Evolutionary conservation across 2,888 invertebrate genomes (phyloP), one percentile per base, ranked within the genome.

Genomic region (Dryocosmus kuriphilus): DNA sequence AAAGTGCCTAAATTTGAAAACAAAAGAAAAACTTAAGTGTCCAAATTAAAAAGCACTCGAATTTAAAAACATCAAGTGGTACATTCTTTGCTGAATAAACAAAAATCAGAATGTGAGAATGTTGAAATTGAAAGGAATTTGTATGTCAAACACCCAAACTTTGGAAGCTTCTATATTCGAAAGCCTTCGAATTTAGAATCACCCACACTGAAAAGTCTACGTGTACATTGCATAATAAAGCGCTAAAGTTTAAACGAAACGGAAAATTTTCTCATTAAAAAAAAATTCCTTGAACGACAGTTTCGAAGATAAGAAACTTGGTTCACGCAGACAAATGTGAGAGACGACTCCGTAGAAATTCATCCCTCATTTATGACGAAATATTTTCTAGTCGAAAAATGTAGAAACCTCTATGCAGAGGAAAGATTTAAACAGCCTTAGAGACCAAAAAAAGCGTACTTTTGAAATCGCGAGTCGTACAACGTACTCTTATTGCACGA

Each of bases 401-500:
- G 57, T 57, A 57, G 24, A 24, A 57, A 57, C 24, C 57, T 57
- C 24, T 57, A 24, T 57, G 57, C 57, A 27, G 24, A 65, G 65
- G 62, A 38, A 65, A 65, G 32, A 65, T 63, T 16, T n/a, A 22
- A 63, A 4, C 35, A 63, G 16, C 16, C 32, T 41, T 41, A 65
- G 9, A 65, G 1, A 65, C 14, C 38, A 24, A 65, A 24, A 24
- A 65, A 24, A 65, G 14, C 35, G 35, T n/a, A 63, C 35, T 32
- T 35, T 35, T 35, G 38, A 41, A 35, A 65, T 35, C 16, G 46
- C 27, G 27, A 32, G 30, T 32, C 46, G 51, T 30, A 46, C 51
- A 71, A 71, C 71, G 71, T 51, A 71, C 71, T 71, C 46, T 71
- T 71, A 71, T 71, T 71, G 71, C 71, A 71, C n/a, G 51, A 51